Base-by-base conservation (phyloP, 92 coral and sea anemone species). In the Ricordea florida region DNA sequence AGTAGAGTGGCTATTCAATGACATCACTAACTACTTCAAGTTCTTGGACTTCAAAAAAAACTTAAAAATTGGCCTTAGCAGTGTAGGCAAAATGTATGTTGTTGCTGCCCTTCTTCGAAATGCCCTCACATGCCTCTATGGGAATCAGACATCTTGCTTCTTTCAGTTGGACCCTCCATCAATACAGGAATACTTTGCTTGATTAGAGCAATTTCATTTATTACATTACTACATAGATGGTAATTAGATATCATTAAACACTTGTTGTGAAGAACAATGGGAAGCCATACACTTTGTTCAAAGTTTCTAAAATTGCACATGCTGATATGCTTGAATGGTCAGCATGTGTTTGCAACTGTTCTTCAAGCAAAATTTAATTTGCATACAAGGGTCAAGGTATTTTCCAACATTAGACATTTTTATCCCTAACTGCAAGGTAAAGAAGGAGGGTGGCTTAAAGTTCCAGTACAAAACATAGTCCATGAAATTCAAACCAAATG, bases 81-180 rank as follows among this genome's bases (percentile, higher is more conserved):
- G 49, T 42, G 49, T 42, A 42, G 49, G 49, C 11, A 42, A 42
- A 42, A 42, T 42, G 0, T 42, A 42, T 42, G 49, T 42, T 4
- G 49, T 42, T 21, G 0, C 6, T 10, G 49, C 49, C 49, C 49
- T 42, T 21, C 49, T 42, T 4, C 4, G 49, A 42, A 42, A 42
- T 42, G 49, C 49, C 49, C 49, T 42, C 1, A 42, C 49, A 42
- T 42, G 49, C 49, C 58, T 50, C 58, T 50, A 50, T 50, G 58
- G 58, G 14, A 50, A 50, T 50, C 58, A 50, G 58, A 50, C 58
- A 53, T 53, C 61, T 2, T 1, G 41, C 27, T 4, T 57, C 16
- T 57, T 57, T 57, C 64, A 4, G 26, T 11, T 57, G n/a, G 64
- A 57, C 27, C 64, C 64, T 57, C 64, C 64, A 27, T 57, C 37